These are phyloP conservation scores for Herminia tarsipennalis DNA, from an alignment of 2,888 invertebrate genomes.

Conservation along the genomic window DNA sequence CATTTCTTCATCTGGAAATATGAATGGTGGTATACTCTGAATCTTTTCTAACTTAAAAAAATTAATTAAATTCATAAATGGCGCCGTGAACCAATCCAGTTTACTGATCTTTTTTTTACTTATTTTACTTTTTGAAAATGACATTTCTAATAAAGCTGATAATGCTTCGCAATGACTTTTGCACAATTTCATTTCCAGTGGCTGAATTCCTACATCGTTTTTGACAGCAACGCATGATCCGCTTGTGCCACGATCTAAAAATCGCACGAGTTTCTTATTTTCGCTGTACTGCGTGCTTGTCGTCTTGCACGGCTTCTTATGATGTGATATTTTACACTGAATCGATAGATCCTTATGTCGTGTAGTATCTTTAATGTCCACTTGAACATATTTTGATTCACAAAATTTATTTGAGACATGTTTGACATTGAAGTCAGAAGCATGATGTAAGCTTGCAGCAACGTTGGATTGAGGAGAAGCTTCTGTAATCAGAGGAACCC, in stretches of 20 bases:
- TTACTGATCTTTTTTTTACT: slow-evolving; percentile 19
- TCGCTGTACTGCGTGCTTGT: slow-evolving; percentile 50
- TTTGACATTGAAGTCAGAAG: background rate
- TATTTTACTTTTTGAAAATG: slow-evolving; percentile 15
- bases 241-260: slow-evolving; percentile 44
- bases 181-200: slow-evolving; percentile 51
- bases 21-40: slow-evolving; percentile 51
- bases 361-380: slow-evolving; percentile 36
- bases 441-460: too few relatives aligned
- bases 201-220: slow-evolving; percentile 49
- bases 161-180: slow-evolving; percentile 54
- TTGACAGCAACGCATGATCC: slow-evolving; percentile 28
- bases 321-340: slow-evolving; percentile 45
- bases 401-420: background rate
- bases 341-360: slow-evolving; percentile 45
- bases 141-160: slow-evolving; percentile 49
- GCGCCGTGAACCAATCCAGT: slow-evolving; percentile 40
- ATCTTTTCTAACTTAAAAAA: slow-evolving; percentile 62
- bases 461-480: background rate
- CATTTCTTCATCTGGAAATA: slow-evolving; percentile 35
- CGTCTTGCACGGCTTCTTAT: slow-evolving; percentile 42
- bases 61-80: slow-evolving; percentile 42
- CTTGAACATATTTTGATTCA: slow-evolving; percentile 54
- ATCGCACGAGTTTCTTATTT: slow-evolving; percentile 25
- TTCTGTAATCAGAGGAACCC: background rate